These are phyloP conservation scores for Antechinus stuartii DNA, from an alignment of 2,113 vertebrate species.

Conservation along the genomic window DNA sequence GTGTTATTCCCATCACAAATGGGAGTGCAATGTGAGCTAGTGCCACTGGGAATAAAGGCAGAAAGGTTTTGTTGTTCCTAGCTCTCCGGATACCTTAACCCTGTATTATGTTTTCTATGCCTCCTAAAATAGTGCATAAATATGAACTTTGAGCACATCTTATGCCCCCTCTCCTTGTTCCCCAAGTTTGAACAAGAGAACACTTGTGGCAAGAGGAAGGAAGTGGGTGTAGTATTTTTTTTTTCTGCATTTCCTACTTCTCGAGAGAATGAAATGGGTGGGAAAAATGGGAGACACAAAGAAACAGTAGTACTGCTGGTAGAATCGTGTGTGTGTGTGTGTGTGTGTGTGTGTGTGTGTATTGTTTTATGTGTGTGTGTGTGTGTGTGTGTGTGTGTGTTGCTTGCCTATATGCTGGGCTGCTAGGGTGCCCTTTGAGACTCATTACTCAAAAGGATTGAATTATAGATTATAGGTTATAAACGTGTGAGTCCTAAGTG, in stretches of 20 bases:
- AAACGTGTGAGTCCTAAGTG: background rate
- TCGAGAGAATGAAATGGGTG: background rate
- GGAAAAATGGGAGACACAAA: background rate
- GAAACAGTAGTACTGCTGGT: background rate
- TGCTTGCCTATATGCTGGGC: background rate
- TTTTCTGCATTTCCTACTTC: background rate
- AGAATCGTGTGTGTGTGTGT: background rate
- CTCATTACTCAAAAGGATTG: background rate
- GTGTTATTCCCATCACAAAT: background rate
- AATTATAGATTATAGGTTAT: background rate
- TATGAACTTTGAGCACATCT: conserved; percentile 17
- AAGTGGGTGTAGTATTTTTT: background rate
- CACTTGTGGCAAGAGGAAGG: background rate
- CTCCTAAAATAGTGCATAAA: conserved; percentile 22
- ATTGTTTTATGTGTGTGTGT: background rate
- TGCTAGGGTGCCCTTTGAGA: background rate
- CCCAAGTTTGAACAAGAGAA: conserved; percentile 11
- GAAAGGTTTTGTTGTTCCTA: background rate
- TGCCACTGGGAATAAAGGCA: background rate
- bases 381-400: background rate
- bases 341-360: background rate
- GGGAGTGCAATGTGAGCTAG: background rate
- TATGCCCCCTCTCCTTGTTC: background rate
- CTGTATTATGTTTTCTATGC: conserved; percentile 27
- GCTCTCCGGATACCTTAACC: background rate